Percentiles rank a stretch among this genome's conserved stretches.
Conservation (phyloP, 2,113 vertebrate species). For the Phaethornis superciliosus region DNA sequence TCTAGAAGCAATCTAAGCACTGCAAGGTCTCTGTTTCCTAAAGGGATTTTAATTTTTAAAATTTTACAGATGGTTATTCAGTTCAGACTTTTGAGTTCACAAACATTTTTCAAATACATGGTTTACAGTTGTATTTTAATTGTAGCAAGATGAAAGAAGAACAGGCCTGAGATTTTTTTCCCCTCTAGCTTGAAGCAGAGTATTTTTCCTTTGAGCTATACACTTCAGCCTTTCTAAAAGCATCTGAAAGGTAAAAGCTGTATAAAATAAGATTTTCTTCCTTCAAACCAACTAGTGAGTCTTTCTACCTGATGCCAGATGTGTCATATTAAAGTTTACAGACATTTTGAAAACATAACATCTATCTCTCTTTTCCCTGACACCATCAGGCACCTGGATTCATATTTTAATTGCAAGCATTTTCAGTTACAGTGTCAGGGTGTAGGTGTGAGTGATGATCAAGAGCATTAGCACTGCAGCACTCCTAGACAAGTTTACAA, state of each 20-base stretch:
- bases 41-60: constrained; percentile 64
- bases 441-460: not conserved
- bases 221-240: constrained; percentile 22
- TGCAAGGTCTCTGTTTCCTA: constrained; percentile 26
- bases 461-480: not conserved
- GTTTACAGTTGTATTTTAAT: constrained; percentile 35
- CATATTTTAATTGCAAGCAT: constrained; percentile 29
- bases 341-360: constrained; percentile 49
- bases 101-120: not conserved
- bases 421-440: not conserved
- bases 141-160: constrained; percentile 42
- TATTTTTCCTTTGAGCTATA: constrained; percentile 2
- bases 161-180: not conserved
- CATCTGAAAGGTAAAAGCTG: constrained; percentile 15
- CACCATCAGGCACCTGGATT: not conserved
- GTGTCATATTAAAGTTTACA: constrained; percentile 40
- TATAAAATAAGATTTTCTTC: constrained; percentile 46
- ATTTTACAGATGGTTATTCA: constrained; percentile 17
- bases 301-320: not conserved
- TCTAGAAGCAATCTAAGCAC: not conserved
- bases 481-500: not conserved
- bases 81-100: constrained; percentile 12
- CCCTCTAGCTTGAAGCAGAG: not conserved
- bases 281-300: not conserved
- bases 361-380: not conserved